Percentiles rank a stretch among this genome's conserved stretches.
phyloP scores from a whole-genome alignment of 2,888 invertebrate species.

The Amblyteles armatorius region DNA sequence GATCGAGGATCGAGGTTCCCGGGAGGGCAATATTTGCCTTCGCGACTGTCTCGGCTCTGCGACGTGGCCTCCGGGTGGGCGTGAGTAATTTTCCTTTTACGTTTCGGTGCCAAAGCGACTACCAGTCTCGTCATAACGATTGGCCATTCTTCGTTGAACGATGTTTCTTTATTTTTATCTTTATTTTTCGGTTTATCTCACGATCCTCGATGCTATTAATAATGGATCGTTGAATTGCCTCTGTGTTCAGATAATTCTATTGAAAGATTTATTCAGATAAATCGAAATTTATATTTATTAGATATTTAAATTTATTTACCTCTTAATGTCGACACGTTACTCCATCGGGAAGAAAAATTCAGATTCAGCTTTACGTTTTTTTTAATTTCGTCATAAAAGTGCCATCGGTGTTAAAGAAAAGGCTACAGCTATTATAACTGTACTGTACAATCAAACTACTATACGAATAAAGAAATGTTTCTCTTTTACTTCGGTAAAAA shows the following conservation, averaged over 20 bases:
- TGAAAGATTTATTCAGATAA: slow-evolving; percentile 9
- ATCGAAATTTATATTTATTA: background rate
- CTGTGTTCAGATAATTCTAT: slow-evolving; percentile 44
- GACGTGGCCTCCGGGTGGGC: slow-evolving; percentile 13
- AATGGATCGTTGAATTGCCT: slow-evolving; percentile 18
- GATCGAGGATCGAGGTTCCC: slow-evolving; percentile 78
- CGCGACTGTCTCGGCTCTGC: slow-evolving; percentile 28
- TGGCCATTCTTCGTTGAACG: slow-evolving; percentile 42
- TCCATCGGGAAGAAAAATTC: slow-evolving; percentile 55
- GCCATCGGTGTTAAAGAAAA: slow-evolving; percentile 76
- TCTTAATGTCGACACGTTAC: slow-evolving; percentile 52
- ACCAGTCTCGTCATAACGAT: slow-evolving; percentile 46
- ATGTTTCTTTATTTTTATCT: slow-evolving; percentile 31
- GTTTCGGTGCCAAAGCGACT: slow-evolving; percentile 68
- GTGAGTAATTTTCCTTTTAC: slow-evolving; percentile 58
- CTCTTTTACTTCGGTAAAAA: slow-evolving; percentile 59
- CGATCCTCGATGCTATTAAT: slow-evolving; percentile 28
- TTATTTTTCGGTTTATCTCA: slow-evolving; percentile 29
- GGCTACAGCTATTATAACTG: slow-evolving; percentile 65
- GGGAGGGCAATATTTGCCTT: slow-evolving; percentile 66
- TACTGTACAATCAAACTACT: slow-evolving; percentile 70
- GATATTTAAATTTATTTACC: slow-evolving; percentile 14
- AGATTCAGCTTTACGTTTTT: slow-evolving; percentile 70
- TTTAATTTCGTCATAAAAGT: slow-evolving; percentile 72
- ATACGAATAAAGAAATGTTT: slow-evolving; percentile 62